A percentile compares a stretch with the other conserved stretches of the same genome.
These are phyloP conservation scores for Pseudolycoriella hygida DNA, from an alignment of 2,888 invertebrate genomes.

Conservation along the genomic window DNA sequence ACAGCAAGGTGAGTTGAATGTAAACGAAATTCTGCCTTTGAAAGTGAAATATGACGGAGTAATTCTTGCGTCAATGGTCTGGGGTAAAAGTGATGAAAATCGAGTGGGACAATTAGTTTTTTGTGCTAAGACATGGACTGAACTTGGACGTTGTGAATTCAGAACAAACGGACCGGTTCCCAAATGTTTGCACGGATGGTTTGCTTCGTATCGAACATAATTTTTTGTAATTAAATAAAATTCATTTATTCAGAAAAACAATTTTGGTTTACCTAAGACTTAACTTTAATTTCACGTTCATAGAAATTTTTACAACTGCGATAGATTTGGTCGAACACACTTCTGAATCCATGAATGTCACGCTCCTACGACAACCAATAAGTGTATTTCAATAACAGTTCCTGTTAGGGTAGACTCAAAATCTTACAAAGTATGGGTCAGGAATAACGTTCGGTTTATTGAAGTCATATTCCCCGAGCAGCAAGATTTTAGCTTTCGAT, in stretches of 20 bases:
- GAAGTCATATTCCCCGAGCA: slow-evolving; percentile 71
- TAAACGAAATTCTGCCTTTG: neutral
- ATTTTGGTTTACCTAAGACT: no score
- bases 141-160: slow-evolving; percentile 60
- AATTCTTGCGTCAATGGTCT: slow-evolving; percentile 51
- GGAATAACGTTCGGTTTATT: slow-evolving; percentile 57
- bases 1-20: slow-evolving; percentile 29
- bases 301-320: slow-evolving; percentile 16
- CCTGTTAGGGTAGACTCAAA: no score
- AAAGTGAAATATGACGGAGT: slow-evolving; percentile 78
- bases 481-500: slow-evolving; percentile 47
- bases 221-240: no score
- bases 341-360: slow-evolving; percentile 18
- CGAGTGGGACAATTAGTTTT: slow-evolving; percentile 54
- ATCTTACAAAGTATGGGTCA: slow-evolving; percentile 78
- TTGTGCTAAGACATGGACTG: slow-evolving; percentile 52
- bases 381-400: neutral
- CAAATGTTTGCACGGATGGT: slow-evolving; percentile 79
- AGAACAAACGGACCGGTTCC: slow-evolving; percentile 54
- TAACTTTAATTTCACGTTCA: no score
- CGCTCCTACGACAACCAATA: slow-evolving; percentile 14
- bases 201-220: no score
- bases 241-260: no score
- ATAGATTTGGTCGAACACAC: slow-evolving; percentile 18
- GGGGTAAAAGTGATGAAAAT: slow-evolving; percentile 42